Conservation (phyloP, 2,888 invertebrate genomes). For the Drosophila mimetica region DNA sequence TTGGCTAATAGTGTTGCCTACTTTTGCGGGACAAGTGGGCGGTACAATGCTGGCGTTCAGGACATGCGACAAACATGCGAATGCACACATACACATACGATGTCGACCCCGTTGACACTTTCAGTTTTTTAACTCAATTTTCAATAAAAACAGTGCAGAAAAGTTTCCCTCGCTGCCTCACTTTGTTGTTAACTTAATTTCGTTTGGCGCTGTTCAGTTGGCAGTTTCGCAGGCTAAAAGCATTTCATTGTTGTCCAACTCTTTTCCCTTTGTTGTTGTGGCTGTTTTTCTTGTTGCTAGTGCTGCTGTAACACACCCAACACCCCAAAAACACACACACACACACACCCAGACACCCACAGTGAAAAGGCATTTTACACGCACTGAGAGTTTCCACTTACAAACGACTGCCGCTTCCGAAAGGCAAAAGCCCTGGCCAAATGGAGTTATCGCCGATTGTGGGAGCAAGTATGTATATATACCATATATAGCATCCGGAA, state of each 20-base stretch:
- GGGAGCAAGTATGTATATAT: background rate
- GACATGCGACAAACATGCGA: slow-evolving; percentile 13
- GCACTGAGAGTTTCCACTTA: slow-evolving; percentile 75
- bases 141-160: slow-evolving; percentile 76
- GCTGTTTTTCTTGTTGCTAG: no score
- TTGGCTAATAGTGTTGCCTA: slow-evolving; percentile 24
- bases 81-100: slow-evolving; percentile 53
- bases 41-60: slow-evolving; percentile 1
- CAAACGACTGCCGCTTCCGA: slow-evolving; percentile 30
- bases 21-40: slow-evolving; percentile 1
- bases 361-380: slow-evolving; percentile 62
- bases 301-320: slow-evolving; percentile 20
- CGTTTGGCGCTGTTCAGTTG: slow-evolving; percentile 54
- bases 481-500: background rate
- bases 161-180: slow-evolving; percentile 58
- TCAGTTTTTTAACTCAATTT: slow-evolving; percentile 79
- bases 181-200: slow-evolving; percentile 77
- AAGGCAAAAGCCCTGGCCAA: slow-evolving; percentile 36
- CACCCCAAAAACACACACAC: background rate
- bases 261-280: slow-evolving; percentile 32
- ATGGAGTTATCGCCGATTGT: slow-evolving; percentile 71
- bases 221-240: slow-evolving; percentile 69
- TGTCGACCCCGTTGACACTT: slow-evolving; percentile 69
- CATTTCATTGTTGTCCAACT: slow-evolving; percentile 79
- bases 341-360: slow-evolving; percentile 1